A percentile compares a stretch with the other conserved stretches of the same genome.
Evolutionary conservation across 2,113 vertebrate species (phyloP).

Genomic region (Ophiodon elongatus): DNA sequence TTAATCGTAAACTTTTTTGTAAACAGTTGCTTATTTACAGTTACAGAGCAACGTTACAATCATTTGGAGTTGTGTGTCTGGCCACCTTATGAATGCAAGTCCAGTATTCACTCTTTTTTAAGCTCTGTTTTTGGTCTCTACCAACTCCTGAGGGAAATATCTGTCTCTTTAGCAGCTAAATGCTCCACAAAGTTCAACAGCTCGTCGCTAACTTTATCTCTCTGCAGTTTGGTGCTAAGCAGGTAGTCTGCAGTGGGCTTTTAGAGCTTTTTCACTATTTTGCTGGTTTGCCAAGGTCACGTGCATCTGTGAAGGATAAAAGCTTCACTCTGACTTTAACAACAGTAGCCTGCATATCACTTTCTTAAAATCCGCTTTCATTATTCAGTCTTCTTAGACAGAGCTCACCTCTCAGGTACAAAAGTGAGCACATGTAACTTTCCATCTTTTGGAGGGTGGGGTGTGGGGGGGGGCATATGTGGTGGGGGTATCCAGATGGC

Average conservation of each 20-base stretch:
- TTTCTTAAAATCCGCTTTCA: constrained; percentile 4
- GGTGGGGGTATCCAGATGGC: constrained; percentile 71
- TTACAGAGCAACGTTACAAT: background rate
- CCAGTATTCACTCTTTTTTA: background rate
- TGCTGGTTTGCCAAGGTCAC: background rate
- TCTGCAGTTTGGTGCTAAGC: background rate
- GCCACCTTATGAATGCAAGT: background rate
- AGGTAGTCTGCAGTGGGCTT: background rate
- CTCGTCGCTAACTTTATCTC: too few relatives aligned
- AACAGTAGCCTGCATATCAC: background rate
- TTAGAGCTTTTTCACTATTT: background rate
- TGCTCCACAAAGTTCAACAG: background rate
- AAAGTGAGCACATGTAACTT: constrained; percentile 58
- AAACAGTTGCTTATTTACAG: background rate
- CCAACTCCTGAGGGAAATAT: background rate
- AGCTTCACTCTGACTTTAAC: background rate
- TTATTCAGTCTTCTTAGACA: constrained; percentile 10
- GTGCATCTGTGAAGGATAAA: background rate
- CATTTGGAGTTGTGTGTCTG: background rate
- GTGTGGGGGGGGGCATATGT: background rate
- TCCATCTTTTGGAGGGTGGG: constrained; percentile 52
- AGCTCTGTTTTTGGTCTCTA: background rate
- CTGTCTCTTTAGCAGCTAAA: background rate
- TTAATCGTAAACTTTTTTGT: background rate
- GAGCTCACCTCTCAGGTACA: constrained; percentile 69